Percentiles rank a stretch among this genome's conserved stretches.
Evolutionary conservation across 2,797 vertebrate species (phyloP).

Genomic region (Anguilla megastoma): DNA sequence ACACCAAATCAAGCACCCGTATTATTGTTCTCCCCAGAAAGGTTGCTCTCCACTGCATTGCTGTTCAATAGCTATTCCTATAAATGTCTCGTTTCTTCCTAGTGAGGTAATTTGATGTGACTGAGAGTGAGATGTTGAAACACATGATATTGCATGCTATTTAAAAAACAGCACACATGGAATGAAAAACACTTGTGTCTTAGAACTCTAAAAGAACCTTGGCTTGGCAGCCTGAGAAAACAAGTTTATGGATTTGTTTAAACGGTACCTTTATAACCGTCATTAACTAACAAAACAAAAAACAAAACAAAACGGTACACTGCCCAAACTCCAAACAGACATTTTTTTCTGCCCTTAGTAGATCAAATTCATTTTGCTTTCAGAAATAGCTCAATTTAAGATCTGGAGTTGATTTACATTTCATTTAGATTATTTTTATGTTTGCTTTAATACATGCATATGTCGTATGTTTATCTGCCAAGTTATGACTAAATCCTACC

Average conservation of each 20-base stretch:
- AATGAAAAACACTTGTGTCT: background rate
- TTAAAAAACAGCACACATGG: background rate
- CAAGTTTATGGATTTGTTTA: background rate
- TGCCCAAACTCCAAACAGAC: background rate
- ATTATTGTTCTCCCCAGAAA: background rate
- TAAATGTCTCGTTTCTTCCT: background rate
- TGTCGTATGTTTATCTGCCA: background rate
- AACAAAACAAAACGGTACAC: background rate
- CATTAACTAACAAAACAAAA: background rate
- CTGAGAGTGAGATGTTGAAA: background rate
- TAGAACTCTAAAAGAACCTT: background rate
- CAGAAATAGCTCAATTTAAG: background rate
- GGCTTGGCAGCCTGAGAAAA: background rate
- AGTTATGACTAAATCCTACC: background rate
- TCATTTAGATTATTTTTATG: background rate
- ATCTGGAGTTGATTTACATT: background rate
- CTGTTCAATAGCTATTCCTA: background rate
- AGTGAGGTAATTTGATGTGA: background rate
- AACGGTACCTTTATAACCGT: no score
- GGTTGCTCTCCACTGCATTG: background rate
- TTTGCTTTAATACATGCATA: background rate
- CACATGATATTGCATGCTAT: background rate
- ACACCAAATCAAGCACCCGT: background rate
- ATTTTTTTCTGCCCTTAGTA: background rate
- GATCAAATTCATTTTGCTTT: background rate